These are phyloP conservation scores for Bombylius discolor DNA, from an alignment of 2,888 invertebrate genomes.

Conservation along the genomic window DNA sequence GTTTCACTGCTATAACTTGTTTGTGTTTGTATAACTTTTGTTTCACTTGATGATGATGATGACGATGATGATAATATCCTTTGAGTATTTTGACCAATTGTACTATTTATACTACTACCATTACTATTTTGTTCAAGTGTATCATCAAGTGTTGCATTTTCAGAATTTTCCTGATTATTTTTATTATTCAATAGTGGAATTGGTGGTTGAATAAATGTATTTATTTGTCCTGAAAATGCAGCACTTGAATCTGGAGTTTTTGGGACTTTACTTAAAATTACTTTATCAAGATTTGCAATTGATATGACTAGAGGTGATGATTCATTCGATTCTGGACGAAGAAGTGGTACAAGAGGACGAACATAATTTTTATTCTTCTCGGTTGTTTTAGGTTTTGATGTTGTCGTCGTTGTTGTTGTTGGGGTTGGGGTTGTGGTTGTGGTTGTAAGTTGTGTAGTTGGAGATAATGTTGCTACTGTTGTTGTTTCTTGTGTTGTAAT, in stretches of 20 bases:
- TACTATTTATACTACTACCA: no score
- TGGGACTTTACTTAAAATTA: slow-evolving; percentile 33
- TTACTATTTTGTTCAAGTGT: no score
- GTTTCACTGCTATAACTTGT: slow-evolving; percentile 31
- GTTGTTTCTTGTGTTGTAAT: background rate
- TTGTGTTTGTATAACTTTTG: slow-evolving; percentile 18
- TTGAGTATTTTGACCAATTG: no score
- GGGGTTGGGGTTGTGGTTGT: slow-evolving; percentile 9
- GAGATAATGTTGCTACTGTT: slow-evolving; percentile 15
- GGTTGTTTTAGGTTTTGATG: background rate
- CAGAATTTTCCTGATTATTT: background rate
- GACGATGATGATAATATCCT: no score
- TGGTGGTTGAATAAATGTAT: slow-evolving; percentile 25
- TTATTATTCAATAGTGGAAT: background rate
- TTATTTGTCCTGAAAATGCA: slow-evolving; percentile 26
- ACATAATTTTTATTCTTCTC: slow-evolving; percentile 22
- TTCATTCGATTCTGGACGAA: slow-evolving; percentile 36
- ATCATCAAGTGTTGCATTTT: slow-evolving; percentile 2
- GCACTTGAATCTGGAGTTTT: slow-evolving; percentile 21
- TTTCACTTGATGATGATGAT: no score
- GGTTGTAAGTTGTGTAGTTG: background rate
- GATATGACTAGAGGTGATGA: slow-evolving; percentile 36
- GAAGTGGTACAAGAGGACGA: slow-evolving; percentile 32
- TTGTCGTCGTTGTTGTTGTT: slow-evolving; percentile 9
- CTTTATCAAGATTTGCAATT: slow-evolving; percentile 36